phyloP scores from a whole-genome alignment of 2,113 vertebrate species.

The Tetrao urogallus region DNA sequence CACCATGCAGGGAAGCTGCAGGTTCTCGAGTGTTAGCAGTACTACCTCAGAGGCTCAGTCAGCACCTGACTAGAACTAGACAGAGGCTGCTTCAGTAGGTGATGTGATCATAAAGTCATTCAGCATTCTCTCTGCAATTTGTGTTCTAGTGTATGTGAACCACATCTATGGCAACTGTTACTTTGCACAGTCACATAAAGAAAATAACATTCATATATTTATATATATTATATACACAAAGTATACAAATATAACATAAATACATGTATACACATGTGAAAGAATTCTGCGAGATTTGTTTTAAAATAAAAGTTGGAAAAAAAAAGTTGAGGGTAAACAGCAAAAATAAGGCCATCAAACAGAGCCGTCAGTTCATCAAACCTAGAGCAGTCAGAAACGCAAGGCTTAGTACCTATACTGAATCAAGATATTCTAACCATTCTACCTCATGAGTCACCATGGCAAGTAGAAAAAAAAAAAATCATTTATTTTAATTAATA shows the following conservation, averaged over 20 bases:
- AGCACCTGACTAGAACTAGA: background rate
- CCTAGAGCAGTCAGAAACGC: background rate
- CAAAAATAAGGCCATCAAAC: background rate
- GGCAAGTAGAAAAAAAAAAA: background rate
- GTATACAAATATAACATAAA: background rate
- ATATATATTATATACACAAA: background rate
- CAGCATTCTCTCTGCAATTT: background rate
- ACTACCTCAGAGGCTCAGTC: background rate
- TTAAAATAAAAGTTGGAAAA: background rate
- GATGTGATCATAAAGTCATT: background rate
- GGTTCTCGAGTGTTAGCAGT: accelerated
- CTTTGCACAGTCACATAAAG: background rate
- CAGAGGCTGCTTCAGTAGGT: background rate
- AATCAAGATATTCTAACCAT: background rate
- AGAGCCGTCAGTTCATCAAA: background rate
- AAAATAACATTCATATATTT: background rate
- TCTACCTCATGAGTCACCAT: background rate
- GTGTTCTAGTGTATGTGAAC: accelerated
- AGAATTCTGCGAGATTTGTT: background rate
- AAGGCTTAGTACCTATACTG: background rate
- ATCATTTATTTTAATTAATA: background rate
- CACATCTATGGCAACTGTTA: background rate
- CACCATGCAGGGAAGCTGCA: background rate
- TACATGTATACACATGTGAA: background rate
- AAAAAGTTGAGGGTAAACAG: background rate